These are phyloP conservation scores for Clepsis dumicolana DNA, from an alignment of 2,888 invertebrate genomes.

Conservation along the genomic window DNA sequence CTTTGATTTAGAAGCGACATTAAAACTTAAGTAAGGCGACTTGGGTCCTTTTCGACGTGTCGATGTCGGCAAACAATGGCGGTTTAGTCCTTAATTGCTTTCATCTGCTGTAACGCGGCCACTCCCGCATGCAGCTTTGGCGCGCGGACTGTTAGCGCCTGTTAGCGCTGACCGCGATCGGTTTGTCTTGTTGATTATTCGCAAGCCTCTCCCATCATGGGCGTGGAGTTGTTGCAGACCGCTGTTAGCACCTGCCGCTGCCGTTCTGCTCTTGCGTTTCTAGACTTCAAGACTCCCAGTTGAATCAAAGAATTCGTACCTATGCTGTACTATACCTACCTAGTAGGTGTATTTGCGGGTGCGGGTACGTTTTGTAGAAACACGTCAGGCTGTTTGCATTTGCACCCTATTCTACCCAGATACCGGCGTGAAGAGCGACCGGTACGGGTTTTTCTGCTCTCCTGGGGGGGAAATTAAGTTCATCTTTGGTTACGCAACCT, in stretches of 20 bases:
- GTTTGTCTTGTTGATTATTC: background rate
- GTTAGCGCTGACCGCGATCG: background rate
- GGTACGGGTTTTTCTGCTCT: too few species aligned
- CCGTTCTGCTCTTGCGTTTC: background rate
- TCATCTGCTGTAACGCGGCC: conserved; percentile 36
- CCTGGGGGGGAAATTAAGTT: too few species aligned
- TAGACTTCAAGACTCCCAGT: background rate
- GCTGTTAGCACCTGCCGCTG: too few species aligned
- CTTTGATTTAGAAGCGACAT: conserved; percentile 47
- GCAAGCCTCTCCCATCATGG: background rate
- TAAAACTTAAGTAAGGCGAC: conserved; percentile 9
- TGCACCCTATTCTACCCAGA: too few species aligned
- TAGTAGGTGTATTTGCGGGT: too few species aligned
- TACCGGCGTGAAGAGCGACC: too few species aligned
- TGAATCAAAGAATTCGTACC: background rate
- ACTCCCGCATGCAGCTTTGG: conserved; percentile 28
- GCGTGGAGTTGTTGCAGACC: too few species aligned
- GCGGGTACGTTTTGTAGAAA: too few species aligned
- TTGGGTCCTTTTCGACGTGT: conserved; percentile 24
- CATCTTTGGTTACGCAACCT: too few species aligned
- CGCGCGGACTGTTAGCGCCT: background rate
- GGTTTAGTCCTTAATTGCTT: conserved; percentile 40
- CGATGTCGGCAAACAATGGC: conserved; percentile 32
- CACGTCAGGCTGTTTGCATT: too few species aligned
- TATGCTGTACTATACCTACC: too few species aligned